These are phyloP conservation scores for Sminthopsis crassicaudata DNA, from an alignment of 2,113 vertebrate species.

Conservation along the genomic window DNA sequence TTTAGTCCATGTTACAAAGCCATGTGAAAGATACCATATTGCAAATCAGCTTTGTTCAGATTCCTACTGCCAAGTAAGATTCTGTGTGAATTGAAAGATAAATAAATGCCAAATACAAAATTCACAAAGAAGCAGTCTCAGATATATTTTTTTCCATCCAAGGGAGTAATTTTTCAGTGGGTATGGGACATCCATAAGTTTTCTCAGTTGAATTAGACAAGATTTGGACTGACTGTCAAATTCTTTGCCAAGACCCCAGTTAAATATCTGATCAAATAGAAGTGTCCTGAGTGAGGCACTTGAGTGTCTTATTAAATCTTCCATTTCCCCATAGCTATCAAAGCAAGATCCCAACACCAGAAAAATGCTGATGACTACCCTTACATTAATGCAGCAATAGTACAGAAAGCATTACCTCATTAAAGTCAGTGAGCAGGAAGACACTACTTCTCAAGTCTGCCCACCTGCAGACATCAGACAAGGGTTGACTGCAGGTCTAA, in stretches of 20 bases:
- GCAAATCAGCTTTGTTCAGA: conserved; percentile 38
- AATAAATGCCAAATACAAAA: conserved; percentile 37
- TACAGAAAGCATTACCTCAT: neutral
- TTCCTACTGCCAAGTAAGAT: neutral
- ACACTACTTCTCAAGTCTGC: neutral
- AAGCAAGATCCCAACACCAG: conserved; percentile 12
- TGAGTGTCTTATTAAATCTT: conserved; percentile 23
- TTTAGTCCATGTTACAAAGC: neutral
- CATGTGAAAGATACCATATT: neutral
- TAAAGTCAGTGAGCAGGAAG: neutral
- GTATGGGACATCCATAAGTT: neutral
- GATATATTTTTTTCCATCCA: conserved; percentile 24
- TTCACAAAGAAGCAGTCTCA: conserved; percentile 23
- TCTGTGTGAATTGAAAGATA: conserved; percentile 51
- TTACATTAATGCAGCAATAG: neutral
- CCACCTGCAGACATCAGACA: neutral
- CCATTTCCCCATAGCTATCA: conserved; percentile 12
- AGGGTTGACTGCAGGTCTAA: neutral
- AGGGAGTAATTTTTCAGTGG: neutral
- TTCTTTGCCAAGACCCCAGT: conserved; percentile 29
- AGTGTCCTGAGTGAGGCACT: neutral
- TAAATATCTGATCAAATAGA: neutral
- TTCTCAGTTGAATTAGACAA: neutral
- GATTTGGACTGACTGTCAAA: neutral
- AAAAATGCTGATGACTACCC: neutral